Percentiles rank a stretch among this genome's conserved stretches.
Evolutionary conservation across 2,113 vertebrate genomes (phyloP).

Genomic region (Passer montanus): DNA sequence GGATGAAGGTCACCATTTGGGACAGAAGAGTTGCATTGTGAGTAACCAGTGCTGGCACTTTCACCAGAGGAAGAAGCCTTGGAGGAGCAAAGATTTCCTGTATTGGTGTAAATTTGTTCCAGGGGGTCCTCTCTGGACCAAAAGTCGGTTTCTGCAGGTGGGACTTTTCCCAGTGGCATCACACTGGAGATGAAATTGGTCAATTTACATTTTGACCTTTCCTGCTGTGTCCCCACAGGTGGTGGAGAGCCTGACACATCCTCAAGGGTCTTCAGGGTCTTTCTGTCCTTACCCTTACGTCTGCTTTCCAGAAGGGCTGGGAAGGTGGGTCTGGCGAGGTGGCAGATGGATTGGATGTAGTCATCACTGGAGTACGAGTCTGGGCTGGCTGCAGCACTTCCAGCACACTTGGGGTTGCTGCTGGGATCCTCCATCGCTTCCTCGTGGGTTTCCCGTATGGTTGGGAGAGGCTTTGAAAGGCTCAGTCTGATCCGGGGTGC

Average conservation of each 20-base stretch:
- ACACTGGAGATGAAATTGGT: not conserved
- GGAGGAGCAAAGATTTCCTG: conserved; percentile 16
- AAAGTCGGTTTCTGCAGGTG: not conserved
- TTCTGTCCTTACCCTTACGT: not conserved
- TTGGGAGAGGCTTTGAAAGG: conserved; percentile 79
- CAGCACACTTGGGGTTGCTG: conserved; percentile 45
- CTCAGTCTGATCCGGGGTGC: conserved; percentile 75
- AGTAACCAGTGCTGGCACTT: not conserved
- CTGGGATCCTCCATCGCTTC: conserved; percentile 70
- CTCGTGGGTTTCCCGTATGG: conserved; percentile 79
- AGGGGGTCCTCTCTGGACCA: conserved; percentile 71
- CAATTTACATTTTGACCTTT: not conserved
- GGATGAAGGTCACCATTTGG: not conserved
- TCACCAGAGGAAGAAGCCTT: not conserved
- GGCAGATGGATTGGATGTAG: conserved; percentile 88
- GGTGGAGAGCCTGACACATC: not conserved
- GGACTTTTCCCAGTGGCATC: not conserved
- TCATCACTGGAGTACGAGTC: conserved; percentile 70
- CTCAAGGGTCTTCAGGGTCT: conserved; percentile 12
- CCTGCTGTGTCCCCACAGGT: not conserved
- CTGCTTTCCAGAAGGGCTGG: conserved; percentile 43
- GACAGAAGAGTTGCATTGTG: not conserved
- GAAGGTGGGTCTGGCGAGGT: conserved; percentile 83
- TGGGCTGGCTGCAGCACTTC: not conserved
- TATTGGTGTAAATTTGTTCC: conserved; percentile 76